Evolutionary conservation across 2,113 vertebrate genomes (phyloP).

Genomic region (Hypocryptadius cinnamomeus): DNA sequence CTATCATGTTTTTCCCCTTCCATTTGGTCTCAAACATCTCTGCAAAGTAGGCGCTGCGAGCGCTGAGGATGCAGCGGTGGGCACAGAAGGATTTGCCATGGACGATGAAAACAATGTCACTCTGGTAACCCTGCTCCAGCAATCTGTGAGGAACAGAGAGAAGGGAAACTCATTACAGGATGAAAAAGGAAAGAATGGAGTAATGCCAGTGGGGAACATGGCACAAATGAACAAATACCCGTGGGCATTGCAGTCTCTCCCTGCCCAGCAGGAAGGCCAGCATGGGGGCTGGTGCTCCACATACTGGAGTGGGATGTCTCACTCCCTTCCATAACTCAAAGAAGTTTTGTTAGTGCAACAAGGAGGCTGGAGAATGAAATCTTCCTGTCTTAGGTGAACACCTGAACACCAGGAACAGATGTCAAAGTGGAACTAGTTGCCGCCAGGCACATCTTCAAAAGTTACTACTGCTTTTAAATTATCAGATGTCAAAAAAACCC

Average conservation of each 20-base stretch:
- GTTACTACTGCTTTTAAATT: not conserved
- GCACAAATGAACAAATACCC: not conserved
- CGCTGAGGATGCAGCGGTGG: constrained; percentile 87
- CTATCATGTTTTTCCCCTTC: constrained; percentile 86
- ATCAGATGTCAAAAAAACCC: not conserved
- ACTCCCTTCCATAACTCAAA: not conserved
- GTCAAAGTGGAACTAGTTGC: not conserved
- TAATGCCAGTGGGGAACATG: not conserved
- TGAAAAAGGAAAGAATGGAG: not conserved
- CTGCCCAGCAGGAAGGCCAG: not conserved
- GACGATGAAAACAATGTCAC: constrained; percentile 87
- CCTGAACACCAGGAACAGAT: not conserved
- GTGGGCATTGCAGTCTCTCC: not conserved
- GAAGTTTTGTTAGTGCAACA: not conserved
- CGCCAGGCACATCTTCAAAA: not conserved
- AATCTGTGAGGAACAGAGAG: constrained; percentile 69
- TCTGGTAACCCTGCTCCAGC: constrained; percentile 87
- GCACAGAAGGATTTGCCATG: constrained; percentile 86
- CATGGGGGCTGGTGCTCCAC: not conserved
- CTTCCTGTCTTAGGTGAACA: not conserved
- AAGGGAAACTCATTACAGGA: not conserved
- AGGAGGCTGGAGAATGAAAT: not conserved
- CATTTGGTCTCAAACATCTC: constrained; percentile 95
- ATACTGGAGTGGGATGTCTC: not conserved
- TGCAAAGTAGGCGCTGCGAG: constrained; percentile 89